These are phyloP conservation scores for Drosophila ogumai DNA, from an alignment of 1,140 invertebrate genomes.

Conservation along the genomic window DNA sequence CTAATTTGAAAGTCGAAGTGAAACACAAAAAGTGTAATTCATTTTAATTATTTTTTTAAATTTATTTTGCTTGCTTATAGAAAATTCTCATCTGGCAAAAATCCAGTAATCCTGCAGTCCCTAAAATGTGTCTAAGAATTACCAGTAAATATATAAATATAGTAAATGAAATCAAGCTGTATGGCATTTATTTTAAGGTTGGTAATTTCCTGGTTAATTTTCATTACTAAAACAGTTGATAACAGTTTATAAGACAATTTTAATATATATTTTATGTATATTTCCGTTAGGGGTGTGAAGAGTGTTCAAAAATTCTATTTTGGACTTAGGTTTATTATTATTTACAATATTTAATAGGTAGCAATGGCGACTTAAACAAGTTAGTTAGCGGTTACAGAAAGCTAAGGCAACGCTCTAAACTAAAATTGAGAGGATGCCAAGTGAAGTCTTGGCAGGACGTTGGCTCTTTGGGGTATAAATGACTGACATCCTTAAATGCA, in stretches of 20 bases:
- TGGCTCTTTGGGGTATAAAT: conserved; percentile 5
- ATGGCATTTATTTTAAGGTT: conserved; percentile 50
- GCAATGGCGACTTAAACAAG: conserved; percentile 41
- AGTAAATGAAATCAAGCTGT: conserved; percentile 56
- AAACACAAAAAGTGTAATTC: background rate
- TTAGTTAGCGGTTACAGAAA: conserved; percentile 4
- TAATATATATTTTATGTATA: conserved; percentile 8
- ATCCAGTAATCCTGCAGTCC: background rate
- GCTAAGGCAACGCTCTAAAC: conserved; percentile 50
- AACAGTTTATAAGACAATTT: conserved; percentile 3
- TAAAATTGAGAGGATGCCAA: conserved; percentile 12
- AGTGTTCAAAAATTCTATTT: conserved; percentile 42
- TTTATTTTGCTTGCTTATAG: too few relatives aligned
- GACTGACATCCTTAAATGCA: too few relatives aligned
- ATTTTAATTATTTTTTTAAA: too few relatives aligned
- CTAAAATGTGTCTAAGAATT: background rate
- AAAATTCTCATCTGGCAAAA: background rate
- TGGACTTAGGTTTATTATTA: conserved; percentile 43
- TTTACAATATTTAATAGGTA: conserved; percentile 53
- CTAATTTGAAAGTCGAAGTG: background rate
- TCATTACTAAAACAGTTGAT: conserved; percentile 29
- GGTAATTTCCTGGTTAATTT: conserved; percentile 16
- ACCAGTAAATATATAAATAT: conserved; percentile 33
- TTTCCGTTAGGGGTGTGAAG: conserved; percentile 43
- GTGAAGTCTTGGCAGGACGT: conserved; percentile 48